Conservation (phyloP, 2,888 invertebrate genomes). For the Diplolepis rosae region DNA sequence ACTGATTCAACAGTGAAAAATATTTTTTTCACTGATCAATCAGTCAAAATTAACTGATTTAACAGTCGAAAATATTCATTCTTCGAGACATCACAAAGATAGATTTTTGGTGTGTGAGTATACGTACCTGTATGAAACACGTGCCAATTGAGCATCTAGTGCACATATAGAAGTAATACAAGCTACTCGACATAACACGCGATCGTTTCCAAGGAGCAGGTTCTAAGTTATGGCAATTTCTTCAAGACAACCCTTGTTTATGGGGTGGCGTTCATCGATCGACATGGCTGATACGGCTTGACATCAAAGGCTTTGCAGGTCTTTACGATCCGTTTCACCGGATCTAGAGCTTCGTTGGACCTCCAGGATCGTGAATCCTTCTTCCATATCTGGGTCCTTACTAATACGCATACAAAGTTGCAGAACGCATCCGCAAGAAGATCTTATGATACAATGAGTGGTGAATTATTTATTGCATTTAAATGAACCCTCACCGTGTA, state of each 20-base stretch:
- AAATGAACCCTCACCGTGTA: slow-evolving; percentile 72
- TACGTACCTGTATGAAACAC: neutral
- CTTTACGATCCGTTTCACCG: slow-evolving; percentile 13
- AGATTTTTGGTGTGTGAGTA: too few species aligned
- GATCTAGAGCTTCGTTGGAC: slow-evolving; percentile 22
- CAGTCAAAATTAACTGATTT: too few species aligned
- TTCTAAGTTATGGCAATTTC: slow-evolving; percentile 71
- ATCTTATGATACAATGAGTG: slow-evolving; percentile 65
- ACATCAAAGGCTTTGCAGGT: slow-evolving; percentile 66
- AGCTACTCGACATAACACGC: slow-evolving; percentile 64
- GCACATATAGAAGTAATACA: slow-evolving; percentile 44
- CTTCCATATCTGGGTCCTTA: slow-evolving; percentile 21
- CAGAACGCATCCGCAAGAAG: slow-evolving; percentile 33
- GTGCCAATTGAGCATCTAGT: neutral
- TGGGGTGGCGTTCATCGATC: slow-evolving; percentile 68
- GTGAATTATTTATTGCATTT: slow-evolving; percentile 71
- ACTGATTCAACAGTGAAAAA: too few species aligned
- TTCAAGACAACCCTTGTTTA: slow-evolving; percentile 70
- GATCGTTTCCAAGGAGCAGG: slow-evolving; percentile 65
- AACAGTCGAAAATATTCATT: too few species aligned
- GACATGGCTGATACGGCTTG: slow-evolving; percentile 63
- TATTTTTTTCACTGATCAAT: too few species aligned
- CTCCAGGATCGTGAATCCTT: slow-evolving; percentile 33
- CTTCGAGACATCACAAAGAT: too few species aligned
- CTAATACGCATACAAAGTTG: slow-evolving; percentile 10